Evolutionary conservation across 2,113 vertebrate genomes (phyloP).

Genomic region (Brevimyrus niger): DNA sequence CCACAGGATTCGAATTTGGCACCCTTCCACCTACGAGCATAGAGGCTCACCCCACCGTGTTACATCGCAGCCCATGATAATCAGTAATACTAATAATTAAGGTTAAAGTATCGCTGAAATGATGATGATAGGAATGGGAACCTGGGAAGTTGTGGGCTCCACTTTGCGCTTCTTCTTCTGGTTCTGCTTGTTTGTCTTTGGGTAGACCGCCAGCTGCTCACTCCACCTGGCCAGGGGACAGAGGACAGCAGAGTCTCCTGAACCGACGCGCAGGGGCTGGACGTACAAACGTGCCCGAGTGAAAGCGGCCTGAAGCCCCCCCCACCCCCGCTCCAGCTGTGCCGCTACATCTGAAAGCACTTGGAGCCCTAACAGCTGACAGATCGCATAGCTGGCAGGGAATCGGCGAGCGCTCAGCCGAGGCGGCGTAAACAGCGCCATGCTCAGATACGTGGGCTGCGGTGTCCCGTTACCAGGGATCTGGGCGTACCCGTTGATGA

Average conservation of each 20-base stretch:
- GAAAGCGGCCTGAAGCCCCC: neutral
- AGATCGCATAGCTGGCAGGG: neutral
- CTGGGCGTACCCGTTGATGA: slow-evolving; percentile 64
- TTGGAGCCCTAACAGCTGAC: neutral
- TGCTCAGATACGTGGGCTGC: neutral
- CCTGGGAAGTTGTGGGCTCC: slow-evolving; percentile 65
- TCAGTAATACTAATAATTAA: neutral
- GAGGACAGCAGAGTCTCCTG: neutral
- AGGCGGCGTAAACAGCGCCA: neutral
- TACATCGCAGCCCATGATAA: neutral
- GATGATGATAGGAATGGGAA: slow-evolving; percentile 23
- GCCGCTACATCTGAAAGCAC: neutral
- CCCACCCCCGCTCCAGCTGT: neutral
- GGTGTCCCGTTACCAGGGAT: neutral
- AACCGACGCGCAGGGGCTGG: neutral
- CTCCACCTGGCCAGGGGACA: slow-evolving; percentile 52
- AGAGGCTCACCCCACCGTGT: neutral
- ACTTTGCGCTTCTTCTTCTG: slow-evolving; percentile 75
- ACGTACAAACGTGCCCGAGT: neutral
- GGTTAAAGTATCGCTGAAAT: neutral
- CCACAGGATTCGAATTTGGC: neutral
- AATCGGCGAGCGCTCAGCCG: neutral
- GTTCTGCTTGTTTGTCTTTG: slow-evolving; percentile 71
- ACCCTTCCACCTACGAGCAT: neutral
- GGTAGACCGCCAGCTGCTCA: slow-evolving; percentile 66